Evolutionary conservation across 2,113 vertebrate species (phyloP), one percentile per base, ranked within the genome.

Genomic region (Equus quagga): DNA sequence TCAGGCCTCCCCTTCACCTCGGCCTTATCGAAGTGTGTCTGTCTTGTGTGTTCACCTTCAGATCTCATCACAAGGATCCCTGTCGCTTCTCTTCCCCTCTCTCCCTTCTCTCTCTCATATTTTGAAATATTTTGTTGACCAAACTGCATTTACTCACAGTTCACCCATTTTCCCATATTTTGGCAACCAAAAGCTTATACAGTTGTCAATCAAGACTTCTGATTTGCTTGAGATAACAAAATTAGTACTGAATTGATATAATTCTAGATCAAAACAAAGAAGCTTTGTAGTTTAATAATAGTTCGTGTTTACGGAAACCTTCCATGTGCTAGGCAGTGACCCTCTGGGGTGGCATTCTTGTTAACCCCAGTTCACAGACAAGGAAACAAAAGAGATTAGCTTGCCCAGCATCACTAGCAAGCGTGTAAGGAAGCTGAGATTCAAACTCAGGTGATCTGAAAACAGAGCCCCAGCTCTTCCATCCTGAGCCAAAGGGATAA

Each of bases 221-320:
- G 2, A 89, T 85, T 67, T 92, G 41, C 92, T 85, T 85, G 8
- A 92, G 49, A 81, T 62, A 82, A 69, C 33, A 96, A 73, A 93
- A 85, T 82, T 15, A 85, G 67, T 67, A 56, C 18, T 69, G 5
- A 83, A 69, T 5, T 81, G 14, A 62, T 84, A 49, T 64, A 51
- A 93, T 36, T 85, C 64, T 46, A 49, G 8, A 58, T 91, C 56
- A 94, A 96, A 90, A 41, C 44, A 93, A 89, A 89, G 65, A 49
- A 51, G 15, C 8, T 76, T 51, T 28, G 17, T 14, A 24, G 19
- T 81, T 93, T 81, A 95, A 26, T 56, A 91, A 80, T 51, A 78
- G 72, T 60, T 91, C 36, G 36, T 49, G 65, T 80, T 80, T 87
- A 73, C 41, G 46, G 44, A 84, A 78, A 95, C 3, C 14, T 81